phyloP scores from a whole-genome alignment of 2,797 vertebrate species.

The Naso thynnoides region DNA sequence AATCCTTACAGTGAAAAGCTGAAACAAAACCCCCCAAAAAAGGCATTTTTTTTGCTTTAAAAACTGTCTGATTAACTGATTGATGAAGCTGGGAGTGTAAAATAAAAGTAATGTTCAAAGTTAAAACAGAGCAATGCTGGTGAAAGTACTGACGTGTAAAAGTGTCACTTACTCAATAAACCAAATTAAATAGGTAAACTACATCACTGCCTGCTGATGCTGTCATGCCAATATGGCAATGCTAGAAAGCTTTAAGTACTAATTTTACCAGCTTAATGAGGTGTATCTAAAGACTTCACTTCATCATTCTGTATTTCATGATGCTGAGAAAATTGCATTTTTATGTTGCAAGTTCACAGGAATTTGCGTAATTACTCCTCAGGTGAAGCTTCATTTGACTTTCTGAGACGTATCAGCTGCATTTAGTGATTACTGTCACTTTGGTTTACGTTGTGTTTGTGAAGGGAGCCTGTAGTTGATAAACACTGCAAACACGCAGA shows the following conservation, averaged over 20 bases:
- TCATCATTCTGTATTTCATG: not conserved
- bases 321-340: not conserved
- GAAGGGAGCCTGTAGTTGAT: conserved; percentile 3
- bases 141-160: not conserved
- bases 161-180: not conserved
- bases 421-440: not conserved
- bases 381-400: not conserved
- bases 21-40: no score
- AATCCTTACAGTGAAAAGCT: not conserved
- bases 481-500: conserved; percentile 33
- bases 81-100: not conserved
- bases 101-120: not conserved
- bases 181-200: not conserved
- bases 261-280: not conserved
- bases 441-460: conserved; percentile 22
- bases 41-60: not conserved
- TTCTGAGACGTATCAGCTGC: not conserved
- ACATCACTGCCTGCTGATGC: not conserved
- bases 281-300: not conserved
- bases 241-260: no score
- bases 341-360: not conserved
- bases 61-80: not conserved
- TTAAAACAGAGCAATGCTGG: not conserved
- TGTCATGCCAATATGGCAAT: not conserved
- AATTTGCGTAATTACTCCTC: not conserved